Base-by-base conservation (phyloP, 1,140 invertebrate genomes). In the Tetranychus urticae region DNA sequence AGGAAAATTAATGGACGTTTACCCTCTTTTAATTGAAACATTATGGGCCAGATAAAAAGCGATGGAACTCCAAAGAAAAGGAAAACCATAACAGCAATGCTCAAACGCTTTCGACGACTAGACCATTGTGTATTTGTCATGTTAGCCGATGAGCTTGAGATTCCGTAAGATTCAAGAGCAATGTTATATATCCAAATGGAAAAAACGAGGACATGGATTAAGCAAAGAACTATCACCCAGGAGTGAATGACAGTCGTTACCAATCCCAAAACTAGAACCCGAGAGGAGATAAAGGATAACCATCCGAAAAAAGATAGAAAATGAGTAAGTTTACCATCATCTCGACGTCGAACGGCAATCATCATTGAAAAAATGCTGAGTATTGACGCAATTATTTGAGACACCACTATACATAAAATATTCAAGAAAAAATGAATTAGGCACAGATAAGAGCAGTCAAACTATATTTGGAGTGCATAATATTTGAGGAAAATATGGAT, bases 21-120 rank as follows among this genome's bases (percentile, higher is more conserved):
- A n/a, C 59, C 23, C 35, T 65, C 59, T 55, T 69, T 69, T 10
- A 69, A 54, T 37, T 68, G 62, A 59, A 69, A 69, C 68, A 69
- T 66, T 31, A 69, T 67, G 1, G 68, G 68, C 68, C 68, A 69
- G 31, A 67, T 65, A 3, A 66, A 60, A 6, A 69, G 59, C 4
- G 68, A 69, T n/a, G 68, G 68, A 12, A 69, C 39, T 3, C 68
- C 68, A 47, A 69, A 69, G 31, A 69, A 63, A 12, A 65, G 34
- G 36, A 69, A 65, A 2, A 66, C 60, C 23, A 69, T 47, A 14
- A 66, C 36, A 8, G 56, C 59, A 1, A 66, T 14, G 10, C 23
- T 33, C 5, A 58, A 42, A 39, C 61, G 39, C 3, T 61, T 61
- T 13, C 54, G 42, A 35, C 14, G 31, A 39, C 45, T 54, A 35